Evolutionary conservation across 2,113 vertebrate species (phyloP).

Genomic region (Zapus hudsonius): DNA sequence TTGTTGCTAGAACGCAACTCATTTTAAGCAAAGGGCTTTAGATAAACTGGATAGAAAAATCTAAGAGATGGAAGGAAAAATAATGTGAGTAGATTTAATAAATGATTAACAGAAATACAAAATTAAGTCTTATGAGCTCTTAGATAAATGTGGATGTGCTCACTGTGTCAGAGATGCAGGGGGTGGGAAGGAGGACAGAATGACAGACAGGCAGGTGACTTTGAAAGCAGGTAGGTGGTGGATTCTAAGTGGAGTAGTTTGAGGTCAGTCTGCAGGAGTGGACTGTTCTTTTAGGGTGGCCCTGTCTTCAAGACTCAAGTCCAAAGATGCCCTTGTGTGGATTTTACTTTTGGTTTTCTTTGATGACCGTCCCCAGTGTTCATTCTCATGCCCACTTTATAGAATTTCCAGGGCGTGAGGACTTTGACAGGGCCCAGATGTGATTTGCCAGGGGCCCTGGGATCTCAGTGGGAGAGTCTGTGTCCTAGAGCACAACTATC

Average conservation of each 20-base stretch:
- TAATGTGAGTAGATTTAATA: background rate
- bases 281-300: accelerated
- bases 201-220: accelerated
- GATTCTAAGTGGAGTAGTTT: background rate
- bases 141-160: background rate
- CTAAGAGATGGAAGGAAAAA: background rate
- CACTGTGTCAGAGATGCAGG: background rate
- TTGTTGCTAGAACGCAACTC: constrained; percentile 23
- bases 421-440: accelerated
- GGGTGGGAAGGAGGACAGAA: background rate
- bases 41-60: background rate
- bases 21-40: constrained; percentile 7
- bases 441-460: background rate
- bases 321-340: background rate
- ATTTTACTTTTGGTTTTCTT: background rate
- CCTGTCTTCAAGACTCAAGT: background rate
- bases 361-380: background rate
- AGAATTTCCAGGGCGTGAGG: background rate
- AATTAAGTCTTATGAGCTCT: background rate
- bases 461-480: background rate
- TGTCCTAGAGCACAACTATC: no score
- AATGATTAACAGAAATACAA: constrained; percentile 2
- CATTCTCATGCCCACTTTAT: background rate
- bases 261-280: background rate
- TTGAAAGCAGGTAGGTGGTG: background rate